Conservation (phyloP, 2,113 vertebrate species). For the Otocyon megalotis region DNA sequence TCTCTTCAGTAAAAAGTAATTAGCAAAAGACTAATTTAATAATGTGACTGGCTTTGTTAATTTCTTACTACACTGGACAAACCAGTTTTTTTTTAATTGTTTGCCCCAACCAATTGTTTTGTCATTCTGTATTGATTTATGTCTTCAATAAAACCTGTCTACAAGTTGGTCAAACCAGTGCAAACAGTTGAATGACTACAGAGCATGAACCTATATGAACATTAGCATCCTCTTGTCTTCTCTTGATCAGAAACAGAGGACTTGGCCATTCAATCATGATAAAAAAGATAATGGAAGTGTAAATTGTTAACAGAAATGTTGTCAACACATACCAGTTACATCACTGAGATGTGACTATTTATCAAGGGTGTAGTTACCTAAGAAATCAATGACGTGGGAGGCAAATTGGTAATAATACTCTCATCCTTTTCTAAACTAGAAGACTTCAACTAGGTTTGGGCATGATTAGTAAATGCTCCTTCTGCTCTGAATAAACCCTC, state of each 20-base stretch:
- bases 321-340: conserved; percentile 35
- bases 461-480: conserved; percentile 48
- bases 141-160: neutral
- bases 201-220: neutral
- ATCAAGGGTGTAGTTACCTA: neutral
- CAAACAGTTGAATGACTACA: conserved; percentile 35
- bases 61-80: conserved; percentile 34
- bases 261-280: conserved; percentile 44
- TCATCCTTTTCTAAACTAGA: conserved; percentile 40
- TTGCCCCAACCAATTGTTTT: conserved; percentile 40
- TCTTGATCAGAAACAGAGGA: conserved; percentile 59
- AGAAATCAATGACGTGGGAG: conserved; percentile 4
- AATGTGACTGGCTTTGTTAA: conserved; percentile 44
- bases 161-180: neutral
- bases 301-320: conserved; percentile 44
- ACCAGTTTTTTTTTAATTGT: neutral
- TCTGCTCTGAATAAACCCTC: conserved; percentile 43
- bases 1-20: conserved; percentile 45
- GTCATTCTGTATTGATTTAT: conserved; percentile 6
- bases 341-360: conserved; percentile 59
- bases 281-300: conserved; percentile 53
- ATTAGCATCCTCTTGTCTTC: conserved; percentile 1
- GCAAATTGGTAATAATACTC: conserved; percentile 23
- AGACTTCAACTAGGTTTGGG: conserved; percentile 42
- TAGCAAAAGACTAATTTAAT: conserved; percentile 57